Conservation (phyloP, 2,797 vertebrate genomes). For the Hirundo rustica region DNA sequence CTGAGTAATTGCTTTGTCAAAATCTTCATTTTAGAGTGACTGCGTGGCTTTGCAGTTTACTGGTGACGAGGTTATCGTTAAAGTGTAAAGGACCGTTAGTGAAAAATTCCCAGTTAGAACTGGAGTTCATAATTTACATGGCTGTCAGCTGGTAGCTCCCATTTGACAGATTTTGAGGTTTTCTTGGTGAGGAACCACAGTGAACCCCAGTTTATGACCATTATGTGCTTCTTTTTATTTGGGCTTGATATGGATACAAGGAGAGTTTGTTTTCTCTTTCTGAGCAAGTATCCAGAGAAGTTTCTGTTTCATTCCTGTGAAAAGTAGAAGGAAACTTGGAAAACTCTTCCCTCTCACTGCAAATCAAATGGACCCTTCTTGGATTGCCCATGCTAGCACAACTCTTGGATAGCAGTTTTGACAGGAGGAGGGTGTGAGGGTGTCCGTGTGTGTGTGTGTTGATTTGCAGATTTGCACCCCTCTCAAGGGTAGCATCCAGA, state of each 20-base stretch:
- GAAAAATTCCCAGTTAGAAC: not conserved
- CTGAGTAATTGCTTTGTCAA: not conserved
- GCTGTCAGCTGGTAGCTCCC: not conserved
- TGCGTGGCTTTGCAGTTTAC: not conserved
- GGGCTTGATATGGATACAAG: not conserved
- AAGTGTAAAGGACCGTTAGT: not conserved
- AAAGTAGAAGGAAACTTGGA: not conserved
- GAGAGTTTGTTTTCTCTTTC: not conserved
- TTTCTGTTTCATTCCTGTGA: not conserved
- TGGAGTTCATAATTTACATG: not conserved
- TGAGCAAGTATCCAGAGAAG: not conserved
- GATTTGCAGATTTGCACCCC: not conserved
- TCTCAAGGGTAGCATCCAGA: not conserved
- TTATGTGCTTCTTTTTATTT: not conserved
- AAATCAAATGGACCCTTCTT: not conserved
- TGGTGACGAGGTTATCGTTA: not conserved
- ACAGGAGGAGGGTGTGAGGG: not conserved
- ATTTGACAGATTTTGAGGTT: not conserved
- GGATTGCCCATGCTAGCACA: not conserved
- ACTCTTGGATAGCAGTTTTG: not conserved
- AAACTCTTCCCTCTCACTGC: not conserved
- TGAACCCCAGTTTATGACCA: not conserved
- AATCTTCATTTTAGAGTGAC: not conserved
- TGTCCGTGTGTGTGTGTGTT: not conserved
- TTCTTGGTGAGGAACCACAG: not conserved